Evolutionary conservation across 2,113 vertebrate genomes (phyloP), one percentile per base, ranked within the genome.

Genomic region (Chaetura pelagica): DNA sequence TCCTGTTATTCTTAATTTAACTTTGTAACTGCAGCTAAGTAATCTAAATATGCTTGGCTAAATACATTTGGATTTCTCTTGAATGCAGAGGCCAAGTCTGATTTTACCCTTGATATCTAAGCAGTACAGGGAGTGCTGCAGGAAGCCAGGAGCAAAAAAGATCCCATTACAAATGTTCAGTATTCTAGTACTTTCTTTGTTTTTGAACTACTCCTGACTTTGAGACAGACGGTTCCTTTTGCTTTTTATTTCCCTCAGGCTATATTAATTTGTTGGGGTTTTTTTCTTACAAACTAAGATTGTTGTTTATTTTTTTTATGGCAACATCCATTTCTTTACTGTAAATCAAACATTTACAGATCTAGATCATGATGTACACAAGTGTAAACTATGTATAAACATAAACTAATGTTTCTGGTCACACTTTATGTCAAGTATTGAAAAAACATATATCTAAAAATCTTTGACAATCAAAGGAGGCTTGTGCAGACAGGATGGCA

Each of bases 311-410:
- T 94, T 34, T 95, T 84, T 64, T 68, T 52, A 90, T 69, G 69
- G 42, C 32, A 92, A 89, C 29, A 90, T 90, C 89, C 38, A 84
- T 79, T 94, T 81, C 58, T 96, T 92, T 91, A 42, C 42, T 51
- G 15, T 95, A 90, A 95, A 89, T 75, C 18, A 27, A 42, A 54
- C 8, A 91, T 93, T 95, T 90, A 67, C 67, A 95, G 64, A 71
- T 96, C 29, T 88, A 76, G 40, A 63, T 90, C 81, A 88, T 54
- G 23, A 69, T 55, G 10, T 52, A 87, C 75, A 91, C 61, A 84
- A 90, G 59, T 74, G 30, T 69, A 83, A 86, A 83, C 54, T 61
- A 14, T 18, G 40, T 29, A 46, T 44, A 81, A 71, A 67, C 24
- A 71, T 38, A 30, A 72, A 61, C 30, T n/a, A 20, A 12, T n/a